Base-by-base conservation (phyloP, 2,888 invertebrate species). In the Patella depressa region DNA sequence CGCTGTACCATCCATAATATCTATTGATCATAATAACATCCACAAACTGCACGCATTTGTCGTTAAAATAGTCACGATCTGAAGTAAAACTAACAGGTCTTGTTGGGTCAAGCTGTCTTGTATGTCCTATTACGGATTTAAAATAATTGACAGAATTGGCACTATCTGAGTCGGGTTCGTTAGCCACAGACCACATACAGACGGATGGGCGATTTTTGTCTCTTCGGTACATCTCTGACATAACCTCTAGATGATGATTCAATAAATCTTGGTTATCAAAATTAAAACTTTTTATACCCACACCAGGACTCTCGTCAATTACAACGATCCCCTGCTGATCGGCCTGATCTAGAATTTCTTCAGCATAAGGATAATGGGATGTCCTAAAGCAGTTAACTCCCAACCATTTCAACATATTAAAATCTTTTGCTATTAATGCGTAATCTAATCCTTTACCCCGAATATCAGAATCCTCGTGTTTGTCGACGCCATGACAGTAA, bases 311-410 rank as follows among this genome's bases (percentile, higher is more conserved):
- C 90, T 99, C 99, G 88, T 97, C 96, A 80, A 99, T 96, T 72
- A 99, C 95, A 93, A 97, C 96, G 85, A 98, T 96, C 45, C 98
- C 98, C 79, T 95, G 94, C 86, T 95, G 94, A 91, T 98, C 98
- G 1, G 98, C 97, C 89, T 97, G 93, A 89, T 98, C 96, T 94
- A 98, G 96, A 75, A 98, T 95, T 92, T 98, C 98, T 87, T 99
- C 98, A 0, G 98, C 97, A 91, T 99, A 99, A 0, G 98, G 98
- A 92, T 99, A 99, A 92, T 99, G 99, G 0, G 98, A 98, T 0
- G 98, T 99, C 45, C 98, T 94, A 92, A 97, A 98, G 0, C 96
- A 94, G 92, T 98, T 99, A 0, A 96, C 98, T 0, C 98, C 98
- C 76, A 98, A 93, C 99, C 99, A 99, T 90, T 96, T 95, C 73